These are phyloP conservation scores for Tinea semifulvella DNA, from an alignment of 2,888 invertebrate genomes.

Conservation along the genomic window DNA sequence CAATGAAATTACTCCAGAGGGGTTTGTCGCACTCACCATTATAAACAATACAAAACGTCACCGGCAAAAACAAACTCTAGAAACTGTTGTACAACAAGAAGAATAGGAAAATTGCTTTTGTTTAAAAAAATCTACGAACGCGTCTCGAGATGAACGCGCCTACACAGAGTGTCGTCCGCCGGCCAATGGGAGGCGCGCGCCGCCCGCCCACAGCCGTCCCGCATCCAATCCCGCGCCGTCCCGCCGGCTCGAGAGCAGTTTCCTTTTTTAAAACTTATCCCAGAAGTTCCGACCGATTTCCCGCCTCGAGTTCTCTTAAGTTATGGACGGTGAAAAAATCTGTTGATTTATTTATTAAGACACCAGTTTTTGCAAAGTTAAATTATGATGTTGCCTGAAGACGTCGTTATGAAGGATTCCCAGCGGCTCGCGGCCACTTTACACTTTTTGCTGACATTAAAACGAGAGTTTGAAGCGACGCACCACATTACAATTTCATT, in stretches of 20 bases:
- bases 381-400: conserved; percentile 56
- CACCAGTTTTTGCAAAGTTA: conserved; percentile 48
- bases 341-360: conserved; percentile 57
- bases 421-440: conserved; percentile 28
- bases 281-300: conserved; percentile 64
- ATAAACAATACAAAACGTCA: conserved; percentile 63
- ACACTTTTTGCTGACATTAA: conserved; percentile 33
- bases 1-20: conserved; percentile 59
- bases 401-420: conserved; percentile 22
- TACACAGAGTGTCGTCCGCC: conserved; percentile 40
- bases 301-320: conserved; percentile 53
- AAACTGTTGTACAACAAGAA: conserved; percentile 60
- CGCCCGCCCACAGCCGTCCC: conserved; percentile 46
- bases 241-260: conserved; percentile 54
- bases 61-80: conserved; percentile 59
- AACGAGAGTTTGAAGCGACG: conserved; percentile 17
- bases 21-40: conserved; percentile 57
- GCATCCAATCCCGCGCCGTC: conserved; percentile 43
- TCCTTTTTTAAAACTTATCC: conserved; percentile 65
- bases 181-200: conserved; percentile 46
- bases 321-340: conserved; percentile 58
- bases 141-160: conserved; percentile 58
- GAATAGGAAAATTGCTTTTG: conserved; percentile 67
- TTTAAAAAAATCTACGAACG: conserved; percentile 65
- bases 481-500: conserved; percentile 34